phyloP scores from a whole-genome alignment of 2,113 vertebrate species.

The Oncorhynchus kisutch region DNA sequence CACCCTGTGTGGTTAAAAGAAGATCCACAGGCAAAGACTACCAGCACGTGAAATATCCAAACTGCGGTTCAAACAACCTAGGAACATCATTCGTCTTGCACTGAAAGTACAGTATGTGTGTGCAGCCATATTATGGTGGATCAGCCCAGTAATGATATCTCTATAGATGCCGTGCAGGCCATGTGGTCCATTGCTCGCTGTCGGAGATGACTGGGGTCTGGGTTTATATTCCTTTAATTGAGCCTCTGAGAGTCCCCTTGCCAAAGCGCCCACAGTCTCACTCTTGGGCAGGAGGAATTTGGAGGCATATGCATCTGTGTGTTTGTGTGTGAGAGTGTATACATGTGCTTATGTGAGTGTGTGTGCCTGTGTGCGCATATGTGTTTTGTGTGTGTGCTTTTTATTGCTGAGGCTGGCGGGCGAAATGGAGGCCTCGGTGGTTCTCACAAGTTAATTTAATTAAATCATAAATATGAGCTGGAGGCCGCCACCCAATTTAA shows the following conservation, averaged over 20 bases:
- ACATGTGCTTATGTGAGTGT: slow-evolving; percentile 28
- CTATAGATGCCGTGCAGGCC: slow-evolving; percentile 55
- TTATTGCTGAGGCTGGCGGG: slow-evolving; percentile 67
- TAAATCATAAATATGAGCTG: slow-evolving; percentile 83
- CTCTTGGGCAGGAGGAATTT: slow-evolving; percentile 69
- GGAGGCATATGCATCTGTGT: neutral
- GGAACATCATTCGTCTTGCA: too few species aligned
- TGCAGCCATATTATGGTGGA: slow-evolving; percentile 59
- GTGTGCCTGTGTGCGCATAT: neutral
- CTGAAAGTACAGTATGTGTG: slow-evolving; percentile 24
- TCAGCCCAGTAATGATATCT: slow-evolving; percentile 64
- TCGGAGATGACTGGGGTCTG: slow-evolving; percentile 71
- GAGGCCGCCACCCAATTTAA: slow-evolving; percentile 81
- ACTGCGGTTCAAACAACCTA: too few species aligned
- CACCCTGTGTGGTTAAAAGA: too few species aligned
- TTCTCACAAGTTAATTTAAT: slow-evolving; percentile 80
- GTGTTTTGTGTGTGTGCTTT: slow-evolving; percentile 42
- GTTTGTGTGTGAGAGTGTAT: slow-evolving; percentile 27
- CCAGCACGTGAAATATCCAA: too few species aligned
- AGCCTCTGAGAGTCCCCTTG: slow-evolving; percentile 68
- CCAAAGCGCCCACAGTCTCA: slow-evolving; percentile 70
- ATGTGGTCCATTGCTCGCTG: slow-evolving; percentile 68
- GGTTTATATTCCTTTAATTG: slow-evolving; percentile 75
- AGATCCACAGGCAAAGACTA: too few species aligned
- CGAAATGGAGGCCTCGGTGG: slow-evolving; percentile 70